These are phyloP conservation scores for Channa argus DNA, from an alignment of 2,113 vertebrate genomes.

Conservation along the genomic window DNA sequence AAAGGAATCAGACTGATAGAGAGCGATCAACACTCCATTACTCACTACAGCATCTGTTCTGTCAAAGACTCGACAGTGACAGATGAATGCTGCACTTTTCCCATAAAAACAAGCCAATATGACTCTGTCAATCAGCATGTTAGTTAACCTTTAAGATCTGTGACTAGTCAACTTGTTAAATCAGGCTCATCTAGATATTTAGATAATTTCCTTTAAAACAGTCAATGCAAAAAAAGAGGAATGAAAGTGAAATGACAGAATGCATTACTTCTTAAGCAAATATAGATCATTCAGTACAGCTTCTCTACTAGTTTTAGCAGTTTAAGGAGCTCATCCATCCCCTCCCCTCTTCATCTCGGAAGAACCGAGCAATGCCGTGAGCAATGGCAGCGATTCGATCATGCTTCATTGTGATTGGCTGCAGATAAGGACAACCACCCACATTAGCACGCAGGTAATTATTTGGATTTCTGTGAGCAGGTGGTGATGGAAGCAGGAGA, in stretches of 20 bases:
- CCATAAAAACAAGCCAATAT: conserved; percentile 21
- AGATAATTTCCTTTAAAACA: background rate
- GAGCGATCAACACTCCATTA: conserved; percentile 37
- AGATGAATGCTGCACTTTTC: conserved; percentile 34
- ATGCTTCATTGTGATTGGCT: conserved; percentile 42
- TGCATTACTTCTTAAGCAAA: background rate
- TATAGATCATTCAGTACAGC: background rate
- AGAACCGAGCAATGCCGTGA: conserved; percentile 49
- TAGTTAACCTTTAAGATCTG: conserved; percentile 28
- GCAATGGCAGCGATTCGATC: conserved; percentile 37
- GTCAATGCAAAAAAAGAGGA: background rate
- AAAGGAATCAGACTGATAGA: conserved; percentile 20
- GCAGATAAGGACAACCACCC: conserved; percentile 71
- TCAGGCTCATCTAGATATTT: background rate
- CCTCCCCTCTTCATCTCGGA: conserved; percentile 12
- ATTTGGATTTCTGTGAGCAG: conserved; percentile 81
- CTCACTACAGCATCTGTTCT: conserved; percentile 29
- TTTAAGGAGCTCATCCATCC: conserved; percentile 5
- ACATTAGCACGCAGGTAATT: conserved; percentile 70
- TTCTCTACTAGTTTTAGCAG: background rate
- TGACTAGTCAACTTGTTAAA: conserved; percentile 16
- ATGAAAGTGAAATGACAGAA: background rate
- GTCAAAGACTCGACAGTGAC: conserved; percentile 30
- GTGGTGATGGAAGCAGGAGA: conserved; percentile 73
- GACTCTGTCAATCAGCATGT: conserved; percentile 27